Evolutionary conservation across 2,888 invertebrate species (phyloP), one percentile per base, ranked within the genome.

Genomic region (Eupeodes latifasciatus): DNA sequence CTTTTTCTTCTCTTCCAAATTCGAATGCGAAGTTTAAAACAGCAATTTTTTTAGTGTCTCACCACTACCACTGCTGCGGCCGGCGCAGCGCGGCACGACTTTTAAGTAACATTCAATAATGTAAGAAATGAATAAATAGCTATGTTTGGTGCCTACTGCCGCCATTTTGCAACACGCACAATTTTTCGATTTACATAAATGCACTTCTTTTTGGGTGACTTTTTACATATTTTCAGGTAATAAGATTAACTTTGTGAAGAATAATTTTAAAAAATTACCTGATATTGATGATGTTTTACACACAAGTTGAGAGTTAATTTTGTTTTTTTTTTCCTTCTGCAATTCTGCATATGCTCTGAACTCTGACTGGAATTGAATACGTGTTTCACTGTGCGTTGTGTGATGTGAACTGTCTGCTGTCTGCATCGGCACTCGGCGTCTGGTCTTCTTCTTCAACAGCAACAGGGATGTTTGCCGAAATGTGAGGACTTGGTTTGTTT

Each of bases 211-310:
- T 19, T 59, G 59, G 5, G 59, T 59, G 59, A 59, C 34, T 59
- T 59, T 59, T 59, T 59, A 34, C 34, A 34, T 59, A 59, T 59
- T 59, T 10, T 59, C 59, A 59, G 34, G 59, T 59, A 4, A 59
- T 34, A 34, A 34, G 12, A 34, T 10, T 27, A 27, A 34, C 9
- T 59, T 59, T 59, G 27, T 59, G 34, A 59, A 34, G 59, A 59
- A 59, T 59, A 59, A 59, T 59, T 59, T 34, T 14, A 4, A 59
- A 34, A 59, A 59, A 27, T 59, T 59, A 59, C 59, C 59, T 27
- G 59, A 59, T 59, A 34, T 59, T 59, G 59, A 59, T 59, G 59
- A 59, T 59, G 34, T 59, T 59, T 59, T 59, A 59, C 59, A 59
- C 59, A 59, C 34, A 59, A 59, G 27, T 59, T 59, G 34, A 40